Conservation (phyloP, 1,140 invertebrate genomes). For the Drosophila varians region DNA sequence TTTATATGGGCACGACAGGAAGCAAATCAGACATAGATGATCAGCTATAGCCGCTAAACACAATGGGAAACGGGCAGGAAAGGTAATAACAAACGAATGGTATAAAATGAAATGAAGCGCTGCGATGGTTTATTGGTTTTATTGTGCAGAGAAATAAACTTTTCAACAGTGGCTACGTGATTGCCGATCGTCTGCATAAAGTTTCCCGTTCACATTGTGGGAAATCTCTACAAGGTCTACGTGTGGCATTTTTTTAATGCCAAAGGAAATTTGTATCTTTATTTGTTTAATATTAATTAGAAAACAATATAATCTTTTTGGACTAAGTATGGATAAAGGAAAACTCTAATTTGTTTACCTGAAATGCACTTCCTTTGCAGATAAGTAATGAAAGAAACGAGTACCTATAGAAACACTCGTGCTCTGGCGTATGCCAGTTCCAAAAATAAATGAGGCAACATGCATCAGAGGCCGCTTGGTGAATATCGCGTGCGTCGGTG, state of each 20-base stretch:
- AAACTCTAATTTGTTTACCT: slow-evolving; percentile 15
- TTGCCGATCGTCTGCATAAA: slow-evolving; percentile 3
- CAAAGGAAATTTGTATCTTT: neutral
- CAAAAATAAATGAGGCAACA: slow-evolving; percentile 76
- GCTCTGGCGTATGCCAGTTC: slow-evolving; percentile 48
- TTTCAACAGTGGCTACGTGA: slow-evolving; percentile 47
- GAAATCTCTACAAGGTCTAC: slow-evolving; percentile 2
- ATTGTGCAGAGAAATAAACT: slow-evolving; percentile 40
- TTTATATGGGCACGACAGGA: slow-evolving; percentile 82
- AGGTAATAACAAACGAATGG: slow-evolving; percentile 46
- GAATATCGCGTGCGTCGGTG: slow-evolving; percentile 72
- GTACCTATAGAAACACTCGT: slow-evolving; percentile 15
- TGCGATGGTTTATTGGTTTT: slow-evolving; percentile 48
- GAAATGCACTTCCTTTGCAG: slow-evolving; percentile 1
- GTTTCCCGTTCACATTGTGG: slow-evolving; percentile 14
- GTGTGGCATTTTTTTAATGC: neutral
- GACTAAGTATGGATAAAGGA: neutral
- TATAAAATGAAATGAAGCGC: slow-evolving; percentile 51
- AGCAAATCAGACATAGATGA: slow-evolving; percentile 80
- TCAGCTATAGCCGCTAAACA: slow-evolving; percentile 38
- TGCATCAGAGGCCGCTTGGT: slow-evolving; percentile 47
- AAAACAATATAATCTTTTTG: neutral
- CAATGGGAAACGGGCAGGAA: slow-evolving; percentile 41
- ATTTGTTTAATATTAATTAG: neutral
- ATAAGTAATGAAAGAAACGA: slow-evolving; percentile 9